These are phyloP conservation scores for Atractosteus spatula DNA, from an alignment of 2,113 vertebrate genomes.

Conservation along the genomic window DNA sequence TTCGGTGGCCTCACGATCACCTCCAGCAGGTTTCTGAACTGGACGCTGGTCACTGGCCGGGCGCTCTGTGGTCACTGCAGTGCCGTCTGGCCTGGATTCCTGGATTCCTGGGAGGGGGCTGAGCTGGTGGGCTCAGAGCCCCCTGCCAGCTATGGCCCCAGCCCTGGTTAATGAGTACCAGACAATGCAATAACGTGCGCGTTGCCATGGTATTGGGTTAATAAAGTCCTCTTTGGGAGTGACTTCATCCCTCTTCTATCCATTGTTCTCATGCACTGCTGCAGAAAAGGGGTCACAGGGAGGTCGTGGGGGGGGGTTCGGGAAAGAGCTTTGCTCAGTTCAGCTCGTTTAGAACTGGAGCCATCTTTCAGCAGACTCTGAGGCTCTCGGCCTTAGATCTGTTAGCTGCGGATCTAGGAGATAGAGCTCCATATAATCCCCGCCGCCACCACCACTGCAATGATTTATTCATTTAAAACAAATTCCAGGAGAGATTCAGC, in stretches of 20 bases:
- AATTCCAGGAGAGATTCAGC: no score
- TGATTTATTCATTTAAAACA: neutral
- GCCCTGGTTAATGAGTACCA: conserved; percentile 13
- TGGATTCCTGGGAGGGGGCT: neutral
- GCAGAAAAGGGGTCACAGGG: conserved; percentile 1
- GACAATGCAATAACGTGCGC: conserved; percentile 15
- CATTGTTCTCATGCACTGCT: conserved; percentile 18
- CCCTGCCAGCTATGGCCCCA: conserved; percentile 1
- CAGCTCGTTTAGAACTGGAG: neutral
- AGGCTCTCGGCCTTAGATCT: neutral
- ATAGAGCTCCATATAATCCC: neutral
- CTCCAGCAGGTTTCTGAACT: no score
- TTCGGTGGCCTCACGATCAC: no score
- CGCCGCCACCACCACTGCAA: neutral
- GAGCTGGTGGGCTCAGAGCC: no score
- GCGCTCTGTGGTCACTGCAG: no score
- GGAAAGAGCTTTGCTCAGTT: neutral
- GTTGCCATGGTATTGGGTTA: conserved; percentile 21
- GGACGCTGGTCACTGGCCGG: no score
- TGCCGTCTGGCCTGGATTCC: no score
- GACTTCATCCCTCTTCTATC: conserved; percentile 10
- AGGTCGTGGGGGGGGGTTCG: conserved; percentile 20
- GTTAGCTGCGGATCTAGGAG: neutral
- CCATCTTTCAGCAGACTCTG: neutral
- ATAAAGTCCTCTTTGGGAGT: conserved; percentile 14